Evolutionary conservation across 2,888 invertebrate species (phyloP).

Genomic region (Actias luna): DNA sequence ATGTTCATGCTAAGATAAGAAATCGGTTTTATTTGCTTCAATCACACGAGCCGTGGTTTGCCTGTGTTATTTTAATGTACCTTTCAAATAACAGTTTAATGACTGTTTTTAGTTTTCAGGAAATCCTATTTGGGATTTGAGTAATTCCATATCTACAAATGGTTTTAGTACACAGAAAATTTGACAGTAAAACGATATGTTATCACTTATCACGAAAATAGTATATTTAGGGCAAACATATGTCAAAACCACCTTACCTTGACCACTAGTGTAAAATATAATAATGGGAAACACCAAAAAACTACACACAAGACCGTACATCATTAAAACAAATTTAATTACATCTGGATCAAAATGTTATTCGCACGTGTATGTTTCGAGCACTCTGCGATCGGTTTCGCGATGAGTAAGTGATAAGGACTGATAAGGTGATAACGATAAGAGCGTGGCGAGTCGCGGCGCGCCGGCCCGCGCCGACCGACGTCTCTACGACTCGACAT

Average conservation of each 20-base stretch:
- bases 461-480: constrained; percentile 43
- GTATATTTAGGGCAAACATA: constrained; percentile 27
- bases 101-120: constrained; percentile 14
- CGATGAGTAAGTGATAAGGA: constrained; percentile 74
- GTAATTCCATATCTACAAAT: constrained; percentile 10
- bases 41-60: constrained; percentile 27
- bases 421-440: constrained; percentile 74
- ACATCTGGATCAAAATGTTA: constrained; percentile 47
- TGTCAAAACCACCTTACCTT: constrained; percentile 57
- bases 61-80: constrained; percentile 26
- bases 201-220: constrained; percentile 23
- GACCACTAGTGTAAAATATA: constrained; percentile 53
- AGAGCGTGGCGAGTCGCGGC: constrained; percentile 51
- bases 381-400: constrained; percentile 63
- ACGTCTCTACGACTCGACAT: constrained; percentile 65
- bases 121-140: neutral
- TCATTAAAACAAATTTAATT: constrained; percentile 50
- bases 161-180: constrained; percentile 12
- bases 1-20: constrained; percentile 62
- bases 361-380: constrained; percentile 59
- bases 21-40: constrained; percentile 45
- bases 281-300: constrained; percentile 50
- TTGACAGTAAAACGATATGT: neutral
- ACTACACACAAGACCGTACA: constrained; percentile 54
- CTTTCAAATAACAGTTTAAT: constrained; percentile 3